Base-by-base conservation (phyloP, 2,113 vertebrate genomes). In the Pongo pygmaeus region DNA sequence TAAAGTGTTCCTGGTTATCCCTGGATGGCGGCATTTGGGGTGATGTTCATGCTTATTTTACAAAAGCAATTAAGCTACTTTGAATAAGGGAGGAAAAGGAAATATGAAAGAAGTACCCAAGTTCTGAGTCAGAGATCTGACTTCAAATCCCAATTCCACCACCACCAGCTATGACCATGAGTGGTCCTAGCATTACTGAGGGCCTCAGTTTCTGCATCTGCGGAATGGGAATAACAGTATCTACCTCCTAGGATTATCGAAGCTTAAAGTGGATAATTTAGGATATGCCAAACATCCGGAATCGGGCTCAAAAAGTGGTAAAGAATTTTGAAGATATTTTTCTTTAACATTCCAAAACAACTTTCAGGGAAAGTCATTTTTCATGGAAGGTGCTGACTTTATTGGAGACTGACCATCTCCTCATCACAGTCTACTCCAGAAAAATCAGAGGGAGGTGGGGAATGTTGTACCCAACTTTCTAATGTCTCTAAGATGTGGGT, bases 161-260 rank as follows among this genome's bases (percentile, higher is more conserved):
- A 1, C 27, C 13, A 55, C 10, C n/a, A 61, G 14, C 46, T n/a
- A 25, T 57, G 80, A 40, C 43, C 55, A 35, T 69, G 23, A 57
- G 8, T 17, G 88, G 35, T 40, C 17, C 27, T 5, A 13, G 1
- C 1, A 2, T 9, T 72, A 25, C n/a, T 2, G 1, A 52, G 9
- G 55, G 20, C 59, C 75, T 88, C 6, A 6, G 4, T 70, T 52
- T 94, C 91, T 11, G 25, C 35, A 50, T 30, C 59, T 75, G 22
- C 43, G 64, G 84, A 55, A 67, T 20, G 5, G 79, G 23, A 27
- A 25, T 5, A n/a, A 48, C 16, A 14, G 17, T 13, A 35, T 27
- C 38, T 32, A 38, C 40, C 43, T 64, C 78, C 72, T 38, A 9
- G 20, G 35, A 57, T 59, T 23, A 40, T 52, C 32, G 89, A 57